Base-by-base conservation (phyloP, 2,888 invertebrate genomes). In the Hyposoter dolosus region DNA sequence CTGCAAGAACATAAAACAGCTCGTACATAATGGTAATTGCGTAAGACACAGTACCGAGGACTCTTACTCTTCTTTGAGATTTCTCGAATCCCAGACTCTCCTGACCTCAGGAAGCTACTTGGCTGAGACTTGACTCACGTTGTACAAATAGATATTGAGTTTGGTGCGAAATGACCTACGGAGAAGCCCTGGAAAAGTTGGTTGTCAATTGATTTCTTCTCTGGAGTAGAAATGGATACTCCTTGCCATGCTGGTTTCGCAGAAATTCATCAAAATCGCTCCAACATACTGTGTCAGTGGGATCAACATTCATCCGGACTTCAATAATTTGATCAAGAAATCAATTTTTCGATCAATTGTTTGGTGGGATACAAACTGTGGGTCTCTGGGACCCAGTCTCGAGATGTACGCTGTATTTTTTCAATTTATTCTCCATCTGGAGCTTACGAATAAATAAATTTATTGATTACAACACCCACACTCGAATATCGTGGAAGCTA, bases 61-160 rank as follows among this genome's bases (percentile, higher is more conserved):
- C 84, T 84, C 81, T 77, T 76, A 76, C 71, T 81, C 76, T 77
- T 77, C 69, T 76, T 68, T 35, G 68, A 53, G 66, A 77, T 65
- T 84, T 71, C 72, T 77, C 72, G 50, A 35, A 28, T 71, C 47
- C 23, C 32, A 79, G 80, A 69, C 63, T 50, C 71, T 82, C 69
- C n/a, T 77, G 71, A 81, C 81, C 84, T 77, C 71, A 66, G 80
- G 71, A 66, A 50, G 65, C 65, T 28, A 9, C 23, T 17, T 47
- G 47, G 9, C 23, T 15, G 40, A 12, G 7, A 28, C 32, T 69
- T 28, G 47, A 69, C 17, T 17, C 69, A 43, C 65, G 53, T 19
- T 65, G 74, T 45, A 45, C 56, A 15, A 60, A 28, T 28, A 15
- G 28, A 15, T 10, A 6, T 5, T 23, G 1, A 60, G 15, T 4